A percentile compares a stretch with the other conserved stretches of the same genome.
phyloP scores from a whole-genome alignment of 2,797 vertebrate genomes.

The Myioborus melanocephalus region DNA sequence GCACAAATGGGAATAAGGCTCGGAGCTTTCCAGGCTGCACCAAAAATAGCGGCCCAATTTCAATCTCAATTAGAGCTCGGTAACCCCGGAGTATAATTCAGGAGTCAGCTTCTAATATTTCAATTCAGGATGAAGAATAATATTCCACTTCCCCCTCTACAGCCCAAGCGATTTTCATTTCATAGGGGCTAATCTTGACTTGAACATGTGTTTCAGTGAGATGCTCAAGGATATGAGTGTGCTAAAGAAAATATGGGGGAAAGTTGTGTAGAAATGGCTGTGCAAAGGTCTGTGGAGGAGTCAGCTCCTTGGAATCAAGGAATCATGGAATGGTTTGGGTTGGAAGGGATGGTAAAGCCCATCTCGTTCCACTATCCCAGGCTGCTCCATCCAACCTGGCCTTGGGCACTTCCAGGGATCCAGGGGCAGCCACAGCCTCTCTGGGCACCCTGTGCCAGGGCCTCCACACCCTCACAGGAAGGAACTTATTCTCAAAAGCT shows the following conservation, averaged over 20 bases:
- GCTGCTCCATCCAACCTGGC: rapidly evolving
- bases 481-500: not conserved
- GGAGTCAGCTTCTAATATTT: constrained; percentile 43
- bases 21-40: not conserved
- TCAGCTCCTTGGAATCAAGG: not conserved
- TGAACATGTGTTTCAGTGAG: not conserved
- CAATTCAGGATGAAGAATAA: constrained; percentile 32
- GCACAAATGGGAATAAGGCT: constrained; percentile 39
- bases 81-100: constrained; percentile 1
- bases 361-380: rapidly evolving
- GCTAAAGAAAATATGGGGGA: not conserved
- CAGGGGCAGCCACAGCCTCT: not conserved
- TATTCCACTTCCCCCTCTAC: not conserved
- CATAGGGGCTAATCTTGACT: not conserved
- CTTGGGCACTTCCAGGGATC: not conserved
- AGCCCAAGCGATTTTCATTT: not conserved
- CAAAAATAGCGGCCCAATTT: constrained; percentile 28
- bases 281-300: not conserved
- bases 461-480: not conserved
- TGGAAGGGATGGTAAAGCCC: not conserved
- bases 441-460: not conserved
- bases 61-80: not conserved
- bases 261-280: not conserved
- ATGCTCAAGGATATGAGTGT: not conserved
- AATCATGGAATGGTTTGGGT: not conserved